A percentile compares a stretch with the other conserved stretches of the same genome.
These are phyloP conservation scores for Forficula auricularia DNA, from an alignment of 1,140 invertebrate genomes.

Conservation along the genomic window DNA sequence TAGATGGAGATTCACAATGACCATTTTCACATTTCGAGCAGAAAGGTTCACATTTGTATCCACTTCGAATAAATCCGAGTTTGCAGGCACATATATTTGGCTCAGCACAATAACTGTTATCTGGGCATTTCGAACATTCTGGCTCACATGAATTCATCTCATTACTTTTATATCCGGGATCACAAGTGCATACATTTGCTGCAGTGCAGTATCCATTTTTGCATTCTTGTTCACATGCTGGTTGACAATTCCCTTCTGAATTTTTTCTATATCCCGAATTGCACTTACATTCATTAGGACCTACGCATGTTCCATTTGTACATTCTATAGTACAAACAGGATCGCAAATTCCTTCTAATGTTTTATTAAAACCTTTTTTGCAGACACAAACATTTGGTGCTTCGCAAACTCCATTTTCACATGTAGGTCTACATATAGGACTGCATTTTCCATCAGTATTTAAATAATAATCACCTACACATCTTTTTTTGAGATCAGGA, in stretches of 20 bases:
- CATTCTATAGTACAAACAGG: slow-evolving; percentile 21
- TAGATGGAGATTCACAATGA: slow-evolving; percentile 9
- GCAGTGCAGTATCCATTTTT: slow-evolving; percentile 35
- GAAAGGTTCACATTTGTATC: slow-evolving; percentile 9
- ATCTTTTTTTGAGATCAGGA: too few species aligned
- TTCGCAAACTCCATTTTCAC: slow-evolving; percentile 28
- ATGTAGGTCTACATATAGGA: too few species aligned
- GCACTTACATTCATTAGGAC: slow-evolving; percentile 37
- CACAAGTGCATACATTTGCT: slow-evolving; percentile 33
- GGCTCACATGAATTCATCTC: slow-evolving; percentile 7
- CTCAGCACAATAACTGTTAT: slow-evolving; percentile 8
- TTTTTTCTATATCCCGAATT: slow-evolving; percentile 31
- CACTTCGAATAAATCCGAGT: slow-evolving; percentile 8
- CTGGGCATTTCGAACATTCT: slow-evolving; percentile 11
- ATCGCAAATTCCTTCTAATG: slow-evolving; percentile 3
- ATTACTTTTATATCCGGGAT: slow-evolving; percentile 14
- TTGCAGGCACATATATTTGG: slow-evolving; percentile 14
- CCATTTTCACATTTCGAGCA: slow-evolving; percentile 14
- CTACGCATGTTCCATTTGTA: slow-evolving; percentile 28
- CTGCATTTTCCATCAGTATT: too few species aligned
- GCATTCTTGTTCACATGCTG: slow-evolving; percentile 37
- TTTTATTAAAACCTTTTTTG: slow-evolving; percentile 22
- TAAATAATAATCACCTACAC: too few species aligned
- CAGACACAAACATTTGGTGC: slow-evolving; percentile 28
- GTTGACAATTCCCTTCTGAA: slow-evolving; percentile 27